phyloP scores from a whole-genome alignment of 2,888 invertebrate genomes.

The Xestoiulus laeticollis region DNA sequence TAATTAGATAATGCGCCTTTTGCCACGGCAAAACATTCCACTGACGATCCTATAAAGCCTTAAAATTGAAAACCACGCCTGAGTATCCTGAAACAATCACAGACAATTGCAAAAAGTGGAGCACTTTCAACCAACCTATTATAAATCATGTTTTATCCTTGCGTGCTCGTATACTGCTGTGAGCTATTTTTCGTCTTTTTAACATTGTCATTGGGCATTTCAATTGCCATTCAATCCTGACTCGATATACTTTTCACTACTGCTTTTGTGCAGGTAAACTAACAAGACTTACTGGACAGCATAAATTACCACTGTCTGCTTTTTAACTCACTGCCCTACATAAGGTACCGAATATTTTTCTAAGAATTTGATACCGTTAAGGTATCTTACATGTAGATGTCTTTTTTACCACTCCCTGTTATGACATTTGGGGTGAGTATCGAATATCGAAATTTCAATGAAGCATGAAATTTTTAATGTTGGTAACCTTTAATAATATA shows the following conservation, averaged over 20 bases:
- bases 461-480: background rate
- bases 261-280: background rate
- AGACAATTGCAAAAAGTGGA: slow-evolving; percentile 33
- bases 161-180: slow-evolving; percentile 21
- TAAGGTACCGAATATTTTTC: background rate
- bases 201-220: slow-evolving; percentile 32
- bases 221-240: slow-evolving; percentile 10
- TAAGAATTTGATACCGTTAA: background rate
- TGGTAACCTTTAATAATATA: background rate
- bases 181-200: slow-evolving; percentile 23
- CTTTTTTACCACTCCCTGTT: background rate
- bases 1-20: slow-evolving; percentile 16
- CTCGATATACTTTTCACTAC: slow-evolving; percentile 15
- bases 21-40: slow-evolving; percentile 8
- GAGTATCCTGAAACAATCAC: slow-evolving; percentile 5
- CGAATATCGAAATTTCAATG: background rate
- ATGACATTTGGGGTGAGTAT: background rate
- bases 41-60: background rate
- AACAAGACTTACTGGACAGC: background rate
- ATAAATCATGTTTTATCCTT: slow-evolving; percentile 32
- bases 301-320: slow-evolving; percentile 21
- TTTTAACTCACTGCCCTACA: background rate
- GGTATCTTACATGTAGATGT: background rate
- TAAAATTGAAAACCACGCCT: slow-evolving; percentile 32
- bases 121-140: slow-evolving; percentile 15